Conservation (phyloP, 2,888 invertebrate species). For the Agrotis exclamationis region DNA sequence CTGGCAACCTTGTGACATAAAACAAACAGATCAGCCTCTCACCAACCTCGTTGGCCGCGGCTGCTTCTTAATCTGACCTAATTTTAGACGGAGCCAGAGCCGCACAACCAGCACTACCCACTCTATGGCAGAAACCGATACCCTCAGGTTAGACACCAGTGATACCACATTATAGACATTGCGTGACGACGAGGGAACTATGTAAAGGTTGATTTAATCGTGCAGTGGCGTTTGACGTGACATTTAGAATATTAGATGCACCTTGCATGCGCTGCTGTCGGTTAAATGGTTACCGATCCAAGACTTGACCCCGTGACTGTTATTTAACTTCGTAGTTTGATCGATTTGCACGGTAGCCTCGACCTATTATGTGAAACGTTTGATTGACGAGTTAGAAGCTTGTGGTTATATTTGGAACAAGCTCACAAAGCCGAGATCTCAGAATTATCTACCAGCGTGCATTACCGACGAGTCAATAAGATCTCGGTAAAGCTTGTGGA, state of each 20-base stretch:
- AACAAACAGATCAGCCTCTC: constrained; percentile 27
- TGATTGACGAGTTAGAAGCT: background rate
- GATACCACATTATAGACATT: constrained; percentile 45
- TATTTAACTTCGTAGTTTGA: constrained; percentile 38
- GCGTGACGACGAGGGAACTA: constrained; percentile 35
- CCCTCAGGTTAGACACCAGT: constrained; percentile 50
- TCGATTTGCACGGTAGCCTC: constrained; percentile 34
- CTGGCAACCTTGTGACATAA: constrained; percentile 30
- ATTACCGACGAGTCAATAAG: background rate
- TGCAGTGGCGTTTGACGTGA: constrained; percentile 20
- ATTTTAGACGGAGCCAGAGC: constrained; percentile 77
- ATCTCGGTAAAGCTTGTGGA: background rate
- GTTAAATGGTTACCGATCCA: constrained; percentile 15
- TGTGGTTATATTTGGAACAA: background rate
- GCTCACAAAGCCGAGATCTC: background rate
- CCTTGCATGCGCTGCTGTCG: constrained; percentile 25
- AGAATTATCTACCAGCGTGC: too few species aligned
- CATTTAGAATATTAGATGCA: constrained; percentile 32
- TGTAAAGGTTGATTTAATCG: constrained; percentile 19
- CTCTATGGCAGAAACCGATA: constrained; percentile 55
- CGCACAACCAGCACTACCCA: constrained; percentile 56
- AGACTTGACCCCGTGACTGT: constrained; percentile 14
- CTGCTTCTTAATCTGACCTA: constrained; percentile 40
- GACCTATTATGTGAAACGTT: constrained; percentile 6
- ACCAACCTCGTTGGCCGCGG: constrained; percentile 50